Evolutionary conservation across 2,797 vertebrate genomes (phyloP).

Genomic region (Clarias platycephalus): DNA sequence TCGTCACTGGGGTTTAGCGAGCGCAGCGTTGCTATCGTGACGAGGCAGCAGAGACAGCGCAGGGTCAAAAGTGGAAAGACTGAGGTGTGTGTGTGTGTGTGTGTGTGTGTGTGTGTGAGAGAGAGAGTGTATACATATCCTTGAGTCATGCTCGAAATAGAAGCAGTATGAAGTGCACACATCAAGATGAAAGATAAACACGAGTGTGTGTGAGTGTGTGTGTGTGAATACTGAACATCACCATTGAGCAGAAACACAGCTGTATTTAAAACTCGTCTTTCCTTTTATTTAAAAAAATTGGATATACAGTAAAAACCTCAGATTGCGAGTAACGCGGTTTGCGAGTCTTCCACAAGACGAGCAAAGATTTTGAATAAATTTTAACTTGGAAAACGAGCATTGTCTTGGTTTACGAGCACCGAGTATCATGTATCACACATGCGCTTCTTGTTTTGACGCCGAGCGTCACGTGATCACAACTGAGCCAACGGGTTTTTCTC

Average conservation of each 20-base stretch:
- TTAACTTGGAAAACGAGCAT: no score
- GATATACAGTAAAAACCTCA: no score
- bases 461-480: no score
- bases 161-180: constrained; percentile 14
- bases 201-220: background rate
- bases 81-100: background rate
- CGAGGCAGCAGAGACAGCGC: background rate
- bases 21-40: background rate
- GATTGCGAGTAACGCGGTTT: no score
- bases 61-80: background rate
- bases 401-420: no score
- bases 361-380: no score
- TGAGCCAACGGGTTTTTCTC: background rate
- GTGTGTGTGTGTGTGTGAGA: constrained; percentile 12
- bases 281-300: no score
- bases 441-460: no score
- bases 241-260: background rate
- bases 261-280: background rate
- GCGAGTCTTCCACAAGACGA: background rate
- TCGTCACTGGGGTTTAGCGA: constrained; percentile 4
- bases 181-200: background rate
- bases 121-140: background rate
- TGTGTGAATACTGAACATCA: background rate
- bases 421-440: no score
- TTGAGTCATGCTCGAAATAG: constrained; percentile 1